Evolutionary conservation across 2,113 vertebrate genomes (phyloP).

Genomic region (Pelecanoides urinatrix): DNA sequence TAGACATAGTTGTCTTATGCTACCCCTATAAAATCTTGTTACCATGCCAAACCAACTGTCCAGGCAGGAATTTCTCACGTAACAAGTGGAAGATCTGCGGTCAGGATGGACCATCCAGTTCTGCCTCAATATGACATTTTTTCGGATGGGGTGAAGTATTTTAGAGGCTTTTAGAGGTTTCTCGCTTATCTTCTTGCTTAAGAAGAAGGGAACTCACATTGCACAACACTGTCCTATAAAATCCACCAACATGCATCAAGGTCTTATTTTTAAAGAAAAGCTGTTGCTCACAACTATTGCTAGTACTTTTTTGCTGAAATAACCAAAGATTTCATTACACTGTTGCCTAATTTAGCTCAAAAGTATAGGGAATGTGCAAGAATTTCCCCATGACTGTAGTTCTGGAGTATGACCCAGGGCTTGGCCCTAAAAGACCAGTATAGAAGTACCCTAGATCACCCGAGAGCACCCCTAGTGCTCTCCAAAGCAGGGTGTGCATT

Average conservation of each 20-base stretch:
- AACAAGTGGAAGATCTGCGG: rapidly evolving
- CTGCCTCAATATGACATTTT: not conserved
- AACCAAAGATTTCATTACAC: not conserved
- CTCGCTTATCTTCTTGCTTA: not conserved
- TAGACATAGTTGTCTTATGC: not conserved
- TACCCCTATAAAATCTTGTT: not conserved
- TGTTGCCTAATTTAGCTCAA: not conserved
- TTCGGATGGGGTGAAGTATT: not conserved
- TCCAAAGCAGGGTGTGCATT: not conserved
- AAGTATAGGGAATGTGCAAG: not conserved
- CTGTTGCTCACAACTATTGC: not conserved
- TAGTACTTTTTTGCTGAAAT: not conserved
- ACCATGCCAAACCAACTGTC: not conserved
- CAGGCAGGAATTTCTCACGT: not conserved
- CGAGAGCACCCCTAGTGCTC: too few relatives aligned
- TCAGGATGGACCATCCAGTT: not conserved
- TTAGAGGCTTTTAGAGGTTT: not conserved
- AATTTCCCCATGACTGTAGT: not conserved
- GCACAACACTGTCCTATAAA: not conserved
- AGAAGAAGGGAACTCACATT: not conserved
- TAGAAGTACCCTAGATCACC: not conserved
- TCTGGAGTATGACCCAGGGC: not conserved
- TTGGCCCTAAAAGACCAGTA: not conserved
- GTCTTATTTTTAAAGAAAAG: not conserved
- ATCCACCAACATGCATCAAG: not conserved